Evolutionary conservation across 2,888 invertebrate genomes (phyloP).

Genomic region (Dysmachus trigonus): DNA sequence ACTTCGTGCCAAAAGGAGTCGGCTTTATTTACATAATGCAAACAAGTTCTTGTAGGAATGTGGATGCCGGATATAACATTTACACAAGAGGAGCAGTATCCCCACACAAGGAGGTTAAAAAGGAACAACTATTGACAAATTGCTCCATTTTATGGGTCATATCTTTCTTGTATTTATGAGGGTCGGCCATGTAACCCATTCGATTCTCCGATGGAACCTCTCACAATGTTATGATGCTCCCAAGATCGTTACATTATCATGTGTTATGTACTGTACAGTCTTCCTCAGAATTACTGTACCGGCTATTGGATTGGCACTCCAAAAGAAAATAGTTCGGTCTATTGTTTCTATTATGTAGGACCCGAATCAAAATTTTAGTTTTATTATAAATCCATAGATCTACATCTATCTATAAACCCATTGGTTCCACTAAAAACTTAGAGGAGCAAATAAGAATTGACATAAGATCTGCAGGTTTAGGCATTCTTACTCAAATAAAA

Average conservation of each 20-base stretch:
- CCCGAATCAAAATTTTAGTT: too few relatives aligned
- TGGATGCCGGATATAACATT: neutral
- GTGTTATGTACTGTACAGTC: neutral
- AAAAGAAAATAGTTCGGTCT: neutral
- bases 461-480: too few relatives aligned
- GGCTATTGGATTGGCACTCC: neutral
- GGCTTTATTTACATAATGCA: constrained; percentile 3
- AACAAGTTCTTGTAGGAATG: neutral
- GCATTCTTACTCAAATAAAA: too few relatives aligned
- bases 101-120: neutral
- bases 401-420: too few relatives aligned
- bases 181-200: neutral
- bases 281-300: neutral
- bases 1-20: neutral
- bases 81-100: neutral
- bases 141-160: constrained; percentile 30
- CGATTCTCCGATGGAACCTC: neutral
- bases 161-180: constrained; percentile 28
- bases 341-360: neutral
- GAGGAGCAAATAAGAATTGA: too few relatives aligned
- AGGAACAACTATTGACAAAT: constrained; percentile 29
- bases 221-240: constrained; percentile 36
- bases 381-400: too few relatives aligned
- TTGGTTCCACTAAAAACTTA: too few relatives aligned
- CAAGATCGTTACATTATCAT: constrained; percentile 50